Evolutionary conservation across 2,888 invertebrate genomes (phyloP), one percentile per base, ranked within the genome.

Genomic region (Caenorhabditis becei): DNA sequence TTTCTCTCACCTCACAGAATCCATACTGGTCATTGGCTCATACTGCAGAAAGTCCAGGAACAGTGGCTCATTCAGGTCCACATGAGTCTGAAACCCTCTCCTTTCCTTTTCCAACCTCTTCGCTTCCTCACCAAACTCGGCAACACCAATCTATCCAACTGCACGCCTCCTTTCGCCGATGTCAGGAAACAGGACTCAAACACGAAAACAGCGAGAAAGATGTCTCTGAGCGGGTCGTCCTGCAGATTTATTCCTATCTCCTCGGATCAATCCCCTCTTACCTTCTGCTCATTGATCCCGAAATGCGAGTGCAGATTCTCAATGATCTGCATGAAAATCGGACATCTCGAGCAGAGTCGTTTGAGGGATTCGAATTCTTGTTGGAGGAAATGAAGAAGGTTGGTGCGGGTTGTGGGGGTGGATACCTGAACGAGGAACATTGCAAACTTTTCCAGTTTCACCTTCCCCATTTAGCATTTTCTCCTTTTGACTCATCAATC

Each of bases 71-170:
- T 59, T 66, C 18, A 74, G 23, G 16, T 74, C 74, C 0, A 74
- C 51, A 32, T 58, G 56, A 4, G 26, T 18, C 74, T 74, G 58
- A 58, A 65, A 62, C 26, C 16, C 3, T 24, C 10, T 41, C 23
- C 23, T 44, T 1, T 47, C 11, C 1, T 20, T n/a, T 51, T 14
- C 23, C 8, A 23, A 20, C 26, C 26, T 51, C 23, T 24, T 4
- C 16, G 7, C 14, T 11, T 23, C 18, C 59, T 44, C 7, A 72
- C 71, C 67, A 53, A 47, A 41, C 71, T 71, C 2, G 80, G 58
- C 3, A 77, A 51, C n/a, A 81, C 37, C 1, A 77, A 47, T 61
- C 82, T 44, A 56, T 82, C 75, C 35, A 82, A 37, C 65, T 82
- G 82, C 16, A 82, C 58, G 11, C 82, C 82, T 47, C 82, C 82